Base-by-base conservation (phyloP, 2,797 vertebrate species). In the Hypotaenidia philippensis region DNA sequence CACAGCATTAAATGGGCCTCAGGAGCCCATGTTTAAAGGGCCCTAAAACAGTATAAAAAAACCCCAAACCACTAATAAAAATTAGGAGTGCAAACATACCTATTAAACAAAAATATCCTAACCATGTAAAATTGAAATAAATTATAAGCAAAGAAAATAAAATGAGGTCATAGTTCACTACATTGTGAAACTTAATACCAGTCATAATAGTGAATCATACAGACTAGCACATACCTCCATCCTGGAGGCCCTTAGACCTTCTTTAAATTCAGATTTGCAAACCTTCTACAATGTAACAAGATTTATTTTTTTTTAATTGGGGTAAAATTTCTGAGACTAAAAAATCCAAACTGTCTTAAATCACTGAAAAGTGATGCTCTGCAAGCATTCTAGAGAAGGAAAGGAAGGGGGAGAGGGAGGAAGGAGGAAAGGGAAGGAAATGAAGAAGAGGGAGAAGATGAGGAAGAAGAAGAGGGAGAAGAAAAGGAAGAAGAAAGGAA, bases 1-100 rank as follows among this genome's bases (percentile, higher is more conserved):
- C 98, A 98, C 98, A 98, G 98, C 97, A 97, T 98, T 98, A 98
- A 98, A 96, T 95, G 94, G 97, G 97, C 97, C 70, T 75, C 83
- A 88, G 16, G 40, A 88, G 79, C 95, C 97, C 97, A 94, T 52
- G 57, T 36, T 79, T 94, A 91, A 90, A 91, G 89, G 91, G 90
- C 72, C 68, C 87, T 61, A 91, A 97, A 97, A 91, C 93, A 98
- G 87, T 96, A 96, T 94, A 44, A 44, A 44, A 44, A 44, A 44
- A 8, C 17, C 11, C 41, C 41, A 44, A 44, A 44, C 41, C 38
- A 47, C 65, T 97, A 80, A 96, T 93, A 95, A 94, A 97, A 96
- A 96, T 92, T 94, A 97, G 97, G 96, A 98, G 97, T 98, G 98
- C 97, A 98, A 98, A 98, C 95, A 71, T 49, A 97, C 89, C 96